Percentiles rank a stretch among this genome's conserved stretches.
These are phyloP conservation scores for Gila robusta DNA, from an alignment of 2,797 vertebrate species.

Conservation along the genomic window DNA sequence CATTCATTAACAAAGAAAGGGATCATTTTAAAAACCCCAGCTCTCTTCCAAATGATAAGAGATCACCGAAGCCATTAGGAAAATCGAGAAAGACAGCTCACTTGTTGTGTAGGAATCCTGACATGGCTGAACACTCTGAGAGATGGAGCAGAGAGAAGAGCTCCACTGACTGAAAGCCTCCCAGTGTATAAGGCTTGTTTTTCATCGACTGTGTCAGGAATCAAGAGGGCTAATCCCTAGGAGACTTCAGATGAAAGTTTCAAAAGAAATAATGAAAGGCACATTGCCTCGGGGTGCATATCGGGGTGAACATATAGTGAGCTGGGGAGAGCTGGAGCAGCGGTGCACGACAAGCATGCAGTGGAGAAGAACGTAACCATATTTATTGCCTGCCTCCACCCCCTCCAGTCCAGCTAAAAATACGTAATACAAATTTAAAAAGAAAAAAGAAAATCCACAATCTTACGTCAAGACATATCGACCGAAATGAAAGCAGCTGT, in stretches of 20 bases:
- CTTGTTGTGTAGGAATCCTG: constrained; percentile 72
- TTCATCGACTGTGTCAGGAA: constrained; percentile 87
- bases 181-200: constrained; percentile 83
- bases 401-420: constrained; percentile 79
- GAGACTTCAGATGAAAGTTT: constrained; percentile 87
- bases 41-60: constrained; percentile 46
- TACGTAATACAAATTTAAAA: constrained; percentile 33
- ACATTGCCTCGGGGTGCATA: constrained; percentile 81
- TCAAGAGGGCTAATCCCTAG: constrained; percentile 85
- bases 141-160: constrained; percentile 60
- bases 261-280: constrained; percentile 87
- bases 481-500: constrained; percentile 71
- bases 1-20: constrained; percentile 42
- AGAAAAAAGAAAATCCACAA: constrained; percentile 71
- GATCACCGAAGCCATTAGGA: constrained; percentile 47
- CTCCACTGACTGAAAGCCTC: constrained; percentile 77
- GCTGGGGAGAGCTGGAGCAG: constrained; percentile 73
- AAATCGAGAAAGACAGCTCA: constrained; percentile 60
- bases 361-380: constrained; percentile 78
- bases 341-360: constrained; percentile 74
- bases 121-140: constrained; percentile 66
- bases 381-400: constrained; percentile 70
- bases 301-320: constrained; percentile 80
- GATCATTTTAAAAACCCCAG: constrained; percentile 27
- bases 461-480: constrained; percentile 72